Evolutionary conservation across 2,888 invertebrate genomes (phyloP), one percentile per base, ranked within the genome.

Genomic region (Acanthacorydalis orientalis): DNA sequence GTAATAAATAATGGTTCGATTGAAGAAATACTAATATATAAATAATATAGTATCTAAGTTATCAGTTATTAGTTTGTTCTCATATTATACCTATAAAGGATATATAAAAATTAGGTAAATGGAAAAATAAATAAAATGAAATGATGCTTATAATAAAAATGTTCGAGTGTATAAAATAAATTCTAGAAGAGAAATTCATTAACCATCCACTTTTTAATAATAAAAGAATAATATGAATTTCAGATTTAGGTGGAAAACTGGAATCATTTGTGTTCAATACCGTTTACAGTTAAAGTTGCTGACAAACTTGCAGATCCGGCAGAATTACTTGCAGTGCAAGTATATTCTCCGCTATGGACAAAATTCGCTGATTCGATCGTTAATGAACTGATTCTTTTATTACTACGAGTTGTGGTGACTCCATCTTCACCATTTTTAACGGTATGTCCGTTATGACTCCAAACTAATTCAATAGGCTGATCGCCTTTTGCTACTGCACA

Each of bases 401-500:
- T 78, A 48, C 72, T 75, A 41, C 70, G 68, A 16, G 72, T 64
- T 41, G 72, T 64, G 9, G 72, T 65, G 42, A 79, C 68, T 43
- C 78, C 76, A 50, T 67, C 67, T 52, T 70, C 71, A 55, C 68
- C 69, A 50, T 58, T 63, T 53, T 56, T 61, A 23, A 72, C 56
- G 12, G 59, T 53, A 50, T 61, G 60, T 47, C 64, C 68, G 53
- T 74, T 70, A 56, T 77, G 73, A 44, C 69, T 76, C 87, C 87
- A 88, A 44, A 72, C 71, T 49, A 89, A 81, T 53, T 74, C 74
- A 49, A 89, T 68, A 10, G 88, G 88, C 51, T 79, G 51, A 62
- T 89, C 88, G 33, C 88, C 86, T 63, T 83, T 81, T 54, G 73
- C 75, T 16, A 81, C 81, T 38, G 78, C 74, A 61, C 86, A 87